A percentile compares a stretch with the other conserved stretches of the same genome.
These are phyloP conservation scores for Chaenocephalus aceratus DNA, from an alignment of 2,113 vertebrate species.

Conservation along the genomic window DNA sequence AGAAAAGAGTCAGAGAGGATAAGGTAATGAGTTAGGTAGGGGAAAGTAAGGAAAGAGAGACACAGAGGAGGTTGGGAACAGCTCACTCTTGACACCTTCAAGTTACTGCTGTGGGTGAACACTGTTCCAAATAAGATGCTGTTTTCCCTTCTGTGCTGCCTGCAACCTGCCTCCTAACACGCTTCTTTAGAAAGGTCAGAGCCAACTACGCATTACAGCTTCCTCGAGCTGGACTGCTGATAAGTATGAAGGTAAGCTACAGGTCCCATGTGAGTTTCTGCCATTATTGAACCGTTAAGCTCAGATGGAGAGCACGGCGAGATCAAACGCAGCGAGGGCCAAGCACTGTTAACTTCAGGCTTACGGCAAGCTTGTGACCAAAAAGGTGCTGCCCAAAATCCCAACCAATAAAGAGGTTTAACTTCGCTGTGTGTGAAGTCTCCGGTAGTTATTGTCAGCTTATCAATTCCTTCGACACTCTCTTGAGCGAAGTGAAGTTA, in stretches of 20 bases:
- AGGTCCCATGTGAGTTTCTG: constrained; percentile 41
- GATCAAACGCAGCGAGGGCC: constrained; percentile 35
- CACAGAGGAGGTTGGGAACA: constrained; percentile 10
- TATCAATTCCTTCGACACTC: background rate
- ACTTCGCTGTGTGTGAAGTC: background rate
- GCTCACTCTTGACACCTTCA: constrained; percentile 52
- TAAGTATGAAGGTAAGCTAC: constrained; percentile 31
- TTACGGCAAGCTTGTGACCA: constrained; percentile 11
- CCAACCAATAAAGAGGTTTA: constrained; percentile 36
- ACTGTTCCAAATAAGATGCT: constrained; percentile 56
- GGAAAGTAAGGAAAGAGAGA: constrained; percentile 3
- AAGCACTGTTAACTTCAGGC: background rate
- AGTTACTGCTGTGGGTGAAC: constrained; percentile 44
- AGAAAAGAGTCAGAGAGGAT: constrained; percentile 13
- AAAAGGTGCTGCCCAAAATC: constrained; percentile 30
- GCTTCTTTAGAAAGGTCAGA: constrained; percentile 74
- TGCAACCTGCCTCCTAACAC: constrained; percentile 58
- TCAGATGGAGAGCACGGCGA: constrained; percentile 24
- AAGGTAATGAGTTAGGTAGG: background rate
- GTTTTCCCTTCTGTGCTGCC: constrained; percentile 51
- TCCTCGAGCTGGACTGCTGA: constrained; percentile 29
- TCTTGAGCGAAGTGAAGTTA: background rate
- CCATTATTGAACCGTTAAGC: constrained; percentile 34
- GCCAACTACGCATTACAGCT: constrained; percentile 3
- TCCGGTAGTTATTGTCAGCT: background rate